Conservation (phyloP, 2,888 invertebrate genomes). For the Cephalotes varians region DNA sequence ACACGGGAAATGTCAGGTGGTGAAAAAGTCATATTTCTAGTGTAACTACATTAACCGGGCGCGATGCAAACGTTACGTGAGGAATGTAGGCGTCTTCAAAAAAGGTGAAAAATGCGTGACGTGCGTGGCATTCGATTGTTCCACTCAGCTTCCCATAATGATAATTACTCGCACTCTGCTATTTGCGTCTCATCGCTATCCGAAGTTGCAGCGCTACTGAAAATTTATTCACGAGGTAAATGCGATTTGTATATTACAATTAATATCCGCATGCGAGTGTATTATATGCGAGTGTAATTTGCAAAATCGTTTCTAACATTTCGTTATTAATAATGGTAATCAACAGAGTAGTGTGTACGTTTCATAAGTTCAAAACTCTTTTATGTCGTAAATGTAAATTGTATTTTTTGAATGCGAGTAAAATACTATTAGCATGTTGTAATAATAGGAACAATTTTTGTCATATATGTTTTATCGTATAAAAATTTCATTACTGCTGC, state of each 20-base stretch:
- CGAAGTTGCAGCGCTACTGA: neutral
- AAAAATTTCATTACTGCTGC: constrained; percentile 10
- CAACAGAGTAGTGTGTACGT: neutral
- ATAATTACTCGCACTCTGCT: constrained; percentile 1
- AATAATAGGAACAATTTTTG: neutral
- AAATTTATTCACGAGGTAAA: neutral
- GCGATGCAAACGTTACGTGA: neutral
- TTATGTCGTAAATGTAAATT: neutral
- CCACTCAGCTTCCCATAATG: neutral
- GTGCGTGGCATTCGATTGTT: neutral
- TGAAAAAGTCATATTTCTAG: constrained; percentile 42
- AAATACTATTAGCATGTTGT: neutral
- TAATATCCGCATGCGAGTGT: neutral
- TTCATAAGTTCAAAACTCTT: neutral
- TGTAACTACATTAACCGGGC: constrained; percentile 18
- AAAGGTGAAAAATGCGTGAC: neutral
- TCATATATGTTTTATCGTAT: neutral
- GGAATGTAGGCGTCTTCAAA: constrained; percentile 39
- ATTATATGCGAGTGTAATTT: neutral
- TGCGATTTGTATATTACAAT: constrained; percentile 5
- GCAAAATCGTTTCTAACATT: neutral
- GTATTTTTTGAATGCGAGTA: neutral
- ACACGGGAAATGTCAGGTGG: constrained; percentile 35
- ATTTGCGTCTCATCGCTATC: neutral
- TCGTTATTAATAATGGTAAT: neutral